These are phyloP conservation scores for Sebastes vulpes DNA, from an alignment of 2,797 vertebrate genomes.

Conservation along the genomic window DNA sequence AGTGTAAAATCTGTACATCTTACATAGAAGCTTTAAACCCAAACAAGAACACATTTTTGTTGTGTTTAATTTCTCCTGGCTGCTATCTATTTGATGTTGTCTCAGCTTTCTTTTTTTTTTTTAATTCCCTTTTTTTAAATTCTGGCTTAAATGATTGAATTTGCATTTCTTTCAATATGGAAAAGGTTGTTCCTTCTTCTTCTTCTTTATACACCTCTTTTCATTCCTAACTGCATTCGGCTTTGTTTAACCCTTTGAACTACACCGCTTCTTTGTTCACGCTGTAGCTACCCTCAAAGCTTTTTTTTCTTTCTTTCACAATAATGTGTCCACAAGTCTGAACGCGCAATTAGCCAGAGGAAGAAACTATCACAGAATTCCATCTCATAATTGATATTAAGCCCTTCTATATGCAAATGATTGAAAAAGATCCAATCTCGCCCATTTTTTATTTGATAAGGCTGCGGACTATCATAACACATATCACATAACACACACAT, in stretches of 20 bases:
- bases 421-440: constrained; percentile 76
- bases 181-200: not conserved
- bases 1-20: not conserved
- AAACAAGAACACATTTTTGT: not conserved
- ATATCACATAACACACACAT: constrained; percentile 51
- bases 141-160: not conserved
- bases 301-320: not conserved
- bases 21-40: not conserved
- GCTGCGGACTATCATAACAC: constrained; percentile 64
- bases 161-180: not conserved
- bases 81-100: not conserved
- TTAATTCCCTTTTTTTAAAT: not conserved
- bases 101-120: not conserved
- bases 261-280: constrained; percentile 4
- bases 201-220: constrained; percentile 8
- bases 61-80: not conserved
- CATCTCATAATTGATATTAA: constrained; percentile 75
- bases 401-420: constrained; percentile 64
- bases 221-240: constrained; percentile 26
- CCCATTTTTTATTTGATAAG: constrained; percentile 63
- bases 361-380: constrained; percentile 58
- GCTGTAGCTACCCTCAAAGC: constrained; percentile 20
- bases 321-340: constrained; percentile 10
- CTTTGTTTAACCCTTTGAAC: constrained; percentile 54
- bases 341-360: constrained; percentile 62